Conservation (phyloP, 2,888 invertebrate genomes). For the Dexiosoma caninum region DNA sequence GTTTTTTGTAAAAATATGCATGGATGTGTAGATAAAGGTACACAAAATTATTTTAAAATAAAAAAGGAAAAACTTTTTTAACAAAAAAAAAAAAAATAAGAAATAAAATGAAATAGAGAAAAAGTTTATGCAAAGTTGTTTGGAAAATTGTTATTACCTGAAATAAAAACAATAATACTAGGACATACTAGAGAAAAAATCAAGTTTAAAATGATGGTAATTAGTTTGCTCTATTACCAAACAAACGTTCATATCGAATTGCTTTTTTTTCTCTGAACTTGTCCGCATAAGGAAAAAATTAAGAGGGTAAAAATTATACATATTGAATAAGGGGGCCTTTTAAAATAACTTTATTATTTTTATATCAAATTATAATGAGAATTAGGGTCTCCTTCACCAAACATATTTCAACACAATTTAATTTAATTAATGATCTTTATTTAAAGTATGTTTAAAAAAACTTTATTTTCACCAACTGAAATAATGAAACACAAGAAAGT, state of each 20-base stretch:
- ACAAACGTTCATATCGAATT: slow-evolving; percentile 46
- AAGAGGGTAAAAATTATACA: neutral
- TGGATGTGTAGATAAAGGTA: slow-evolving; percentile 7
- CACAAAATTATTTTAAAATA: slow-evolving; percentile 18
- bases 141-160: slow-evolving; percentile 55
- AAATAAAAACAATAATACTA: slow-evolving; percentile 17
- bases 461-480: no score
- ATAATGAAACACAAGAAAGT: no score
- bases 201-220: slow-evolving; percentile 54
- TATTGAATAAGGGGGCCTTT: neutral
- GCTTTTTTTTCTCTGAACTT: neutral
- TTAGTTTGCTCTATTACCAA: slow-evolving; percentile 57
- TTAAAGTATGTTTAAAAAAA: no score
- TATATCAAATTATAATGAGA: no score
- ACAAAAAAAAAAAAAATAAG: neutral
- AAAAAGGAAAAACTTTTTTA: slow-evolving; percentile 1
- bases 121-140: slow-evolving; percentile 55
- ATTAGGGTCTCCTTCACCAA: no score
- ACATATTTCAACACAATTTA: no score
- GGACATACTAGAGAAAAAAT: slow-evolving; percentile 10
- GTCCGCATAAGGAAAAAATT: neutral
- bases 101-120: no score
- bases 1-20: neutral
- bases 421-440: no score
- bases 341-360: no score